Percentiles rank a stretch among this genome's conserved stretches.
phyloP scores from a whole-genome alignment of 1,140 invertebrate genomes.

The Euwallacea similis region DNA sequence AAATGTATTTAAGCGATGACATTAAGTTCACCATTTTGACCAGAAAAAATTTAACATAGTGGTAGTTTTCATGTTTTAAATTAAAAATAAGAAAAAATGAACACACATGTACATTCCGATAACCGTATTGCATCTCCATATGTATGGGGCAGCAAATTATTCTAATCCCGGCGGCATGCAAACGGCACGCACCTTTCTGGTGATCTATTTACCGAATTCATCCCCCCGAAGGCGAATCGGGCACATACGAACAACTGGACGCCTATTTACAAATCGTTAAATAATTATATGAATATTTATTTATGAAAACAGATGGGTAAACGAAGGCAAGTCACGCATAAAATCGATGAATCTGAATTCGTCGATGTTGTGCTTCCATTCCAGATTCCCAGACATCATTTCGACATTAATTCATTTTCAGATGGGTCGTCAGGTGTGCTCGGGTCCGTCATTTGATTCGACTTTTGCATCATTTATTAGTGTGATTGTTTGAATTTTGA shows the following conservation, averaged over 20 bases:
- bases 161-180: slow-evolving; percentile 22
- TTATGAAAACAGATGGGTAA: slow-evolving; percentile 28
- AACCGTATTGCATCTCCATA: neutral
- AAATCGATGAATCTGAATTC: slow-evolving; percentile 12
- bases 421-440: neutral
- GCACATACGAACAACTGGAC: slow-evolving; percentile 25
- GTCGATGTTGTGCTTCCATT: neutral
- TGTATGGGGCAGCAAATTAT: slow-evolving; percentile 10
- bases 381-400: slow-evolving; percentile 1
- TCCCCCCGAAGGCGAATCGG: slow-evolving; percentile 23
- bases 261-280: slow-evolving; percentile 34
- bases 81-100: too few relatives aligned
- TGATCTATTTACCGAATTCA: slow-evolving; percentile 31
- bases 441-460: neutral
- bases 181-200: slow-evolving; percentile 34
- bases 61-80: too few relatives aligned
- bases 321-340: slow-evolving; percentile 14
- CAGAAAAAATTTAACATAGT: too few relatives aligned
- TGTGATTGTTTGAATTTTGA: neutral
- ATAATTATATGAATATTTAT: slow-evolving; percentile 37
- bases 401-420: neutral
- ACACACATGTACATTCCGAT: too few relatives aligned
- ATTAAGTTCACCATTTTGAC: too few relatives aligned
- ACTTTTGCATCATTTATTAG: slow-evolving; percentile 1
- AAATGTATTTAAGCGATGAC: too few relatives aligned